Percentiles rank a stretch among this genome's conserved stretches.
phyloP scores from a whole-genome alignment of 2,113 vertebrate species.

The Pelodiscus sinensis region DNA sequence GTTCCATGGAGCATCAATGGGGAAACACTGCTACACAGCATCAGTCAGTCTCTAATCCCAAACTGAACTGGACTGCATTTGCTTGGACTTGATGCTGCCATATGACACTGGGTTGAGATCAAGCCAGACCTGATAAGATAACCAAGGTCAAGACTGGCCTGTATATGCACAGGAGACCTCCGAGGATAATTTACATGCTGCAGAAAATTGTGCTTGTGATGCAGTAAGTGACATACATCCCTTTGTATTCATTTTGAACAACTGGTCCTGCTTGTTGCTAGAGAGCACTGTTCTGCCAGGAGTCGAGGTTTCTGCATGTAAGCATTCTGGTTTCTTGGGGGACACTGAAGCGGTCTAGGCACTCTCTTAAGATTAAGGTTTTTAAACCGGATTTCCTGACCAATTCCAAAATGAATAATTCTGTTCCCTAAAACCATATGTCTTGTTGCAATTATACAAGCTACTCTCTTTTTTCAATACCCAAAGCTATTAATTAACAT shows the following conservation, averaged over 20 bases:
- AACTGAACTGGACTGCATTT: neutral
- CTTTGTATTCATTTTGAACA: neutral
- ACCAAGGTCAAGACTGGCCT: neutral
- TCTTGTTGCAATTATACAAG: neutral
- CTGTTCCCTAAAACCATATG: neutral
- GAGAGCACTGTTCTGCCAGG: neutral
- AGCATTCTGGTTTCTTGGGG: neutral
- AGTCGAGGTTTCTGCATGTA: neutral
- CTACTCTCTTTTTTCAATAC: neutral
- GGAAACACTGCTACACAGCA: too few relatives aligned
- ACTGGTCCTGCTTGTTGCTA: neutral
- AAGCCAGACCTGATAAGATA: neutral
- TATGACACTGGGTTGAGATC: neutral
- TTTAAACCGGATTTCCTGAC: neutral
- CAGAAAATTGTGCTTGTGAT: neutral
- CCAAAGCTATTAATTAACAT: neutral
- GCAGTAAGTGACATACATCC: too few relatives aligned
- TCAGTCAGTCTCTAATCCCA: neutral
- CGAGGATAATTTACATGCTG: neutral
- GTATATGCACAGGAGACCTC: neutral
- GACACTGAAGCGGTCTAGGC: neutral
- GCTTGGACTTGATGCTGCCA: neutral
- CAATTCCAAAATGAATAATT: neutral
- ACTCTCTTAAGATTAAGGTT: accelerated
- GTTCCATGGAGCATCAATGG: too few relatives aligned